Conservation (phyloP, 1,140 invertebrate species). For the Geopemphigus sp. region DNA sequence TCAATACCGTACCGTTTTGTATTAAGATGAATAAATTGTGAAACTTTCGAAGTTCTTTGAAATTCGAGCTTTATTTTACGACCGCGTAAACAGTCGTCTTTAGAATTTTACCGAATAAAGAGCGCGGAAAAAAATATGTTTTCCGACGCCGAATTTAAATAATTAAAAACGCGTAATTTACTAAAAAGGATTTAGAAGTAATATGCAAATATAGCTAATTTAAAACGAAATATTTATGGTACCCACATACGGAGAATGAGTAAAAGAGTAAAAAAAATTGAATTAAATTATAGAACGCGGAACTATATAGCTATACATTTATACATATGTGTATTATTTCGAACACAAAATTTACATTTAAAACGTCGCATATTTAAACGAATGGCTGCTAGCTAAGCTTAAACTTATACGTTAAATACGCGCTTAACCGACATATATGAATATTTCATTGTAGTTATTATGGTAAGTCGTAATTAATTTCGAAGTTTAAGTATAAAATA, state of each 20-base stretch:
- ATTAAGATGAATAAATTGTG: no score
- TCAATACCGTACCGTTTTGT: no score
- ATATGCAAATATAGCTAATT: conserved; percentile 3
- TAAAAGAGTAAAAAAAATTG: background rate
- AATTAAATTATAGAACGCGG: background rate
- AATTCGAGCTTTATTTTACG: no score
- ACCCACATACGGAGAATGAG: background rate
- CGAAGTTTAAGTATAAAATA: no score
- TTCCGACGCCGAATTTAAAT: no score
- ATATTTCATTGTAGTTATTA: background rate
- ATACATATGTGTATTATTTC: background rate
- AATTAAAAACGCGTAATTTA: conserved; percentile 14
- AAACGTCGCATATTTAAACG: background rate
- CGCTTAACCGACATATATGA: background rate
- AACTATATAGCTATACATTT: background rate
- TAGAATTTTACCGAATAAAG: no score
- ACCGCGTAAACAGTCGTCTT: no score
- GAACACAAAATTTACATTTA: conserved; percentile 7
- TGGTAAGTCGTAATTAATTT: no score
- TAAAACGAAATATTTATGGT: conserved; percentile 3
- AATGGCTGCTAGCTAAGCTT: background rate
- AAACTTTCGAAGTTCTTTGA: no score
- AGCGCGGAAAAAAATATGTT: background rate
- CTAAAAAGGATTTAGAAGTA: background rate
- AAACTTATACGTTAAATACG: background rate